Conservation (phyloP, 2,113 vertebrate genomes). For the Phalacrocorax brasilianus region DNA sequence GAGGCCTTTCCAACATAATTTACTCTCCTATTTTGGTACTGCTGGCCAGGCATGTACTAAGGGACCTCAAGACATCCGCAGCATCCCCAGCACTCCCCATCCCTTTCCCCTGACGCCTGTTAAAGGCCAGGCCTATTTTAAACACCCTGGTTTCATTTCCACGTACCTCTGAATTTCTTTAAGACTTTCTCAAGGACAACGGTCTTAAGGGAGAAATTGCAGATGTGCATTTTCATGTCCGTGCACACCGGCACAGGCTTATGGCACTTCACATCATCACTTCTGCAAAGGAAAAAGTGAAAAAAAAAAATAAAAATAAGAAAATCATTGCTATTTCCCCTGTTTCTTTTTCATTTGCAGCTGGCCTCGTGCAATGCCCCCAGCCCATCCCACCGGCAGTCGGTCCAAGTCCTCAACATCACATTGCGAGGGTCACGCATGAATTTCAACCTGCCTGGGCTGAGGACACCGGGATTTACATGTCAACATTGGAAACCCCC, state of each 20-base stretch:
- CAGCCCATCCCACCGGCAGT: background rate
- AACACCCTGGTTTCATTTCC: background rate
- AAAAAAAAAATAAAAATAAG: fast-evolving
- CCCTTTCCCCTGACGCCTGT: fast-evolving
- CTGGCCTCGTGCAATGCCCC: fast-evolving
- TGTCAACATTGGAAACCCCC: fast-evolving
- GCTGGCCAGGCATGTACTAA: too few relatives aligned
- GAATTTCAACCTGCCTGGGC: background rate
- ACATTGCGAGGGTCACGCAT: fast-evolving
- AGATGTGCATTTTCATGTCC: conserved; percentile 19
- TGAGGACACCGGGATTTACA: background rate
- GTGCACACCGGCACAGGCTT: background rate
- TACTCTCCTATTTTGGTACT: background rate
- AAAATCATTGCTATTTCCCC: fast-evolving
- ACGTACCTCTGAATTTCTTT: conserved; percentile 54
- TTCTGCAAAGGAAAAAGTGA: background rate
- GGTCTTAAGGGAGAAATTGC: conserved; percentile 51
- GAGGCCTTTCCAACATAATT: background rate
- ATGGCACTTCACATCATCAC: background rate
- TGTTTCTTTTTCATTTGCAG: fast-evolving
- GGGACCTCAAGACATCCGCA: background rate
- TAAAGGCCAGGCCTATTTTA: background rate
- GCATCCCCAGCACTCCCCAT: background rate
- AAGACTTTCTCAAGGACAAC: background rate
- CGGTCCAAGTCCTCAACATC: background rate